These are phyloP conservation scores for Montipora foliosa DNA, from an alignment of 64 coral and sea anemone genomes.

Conservation along the genomic window DNA sequence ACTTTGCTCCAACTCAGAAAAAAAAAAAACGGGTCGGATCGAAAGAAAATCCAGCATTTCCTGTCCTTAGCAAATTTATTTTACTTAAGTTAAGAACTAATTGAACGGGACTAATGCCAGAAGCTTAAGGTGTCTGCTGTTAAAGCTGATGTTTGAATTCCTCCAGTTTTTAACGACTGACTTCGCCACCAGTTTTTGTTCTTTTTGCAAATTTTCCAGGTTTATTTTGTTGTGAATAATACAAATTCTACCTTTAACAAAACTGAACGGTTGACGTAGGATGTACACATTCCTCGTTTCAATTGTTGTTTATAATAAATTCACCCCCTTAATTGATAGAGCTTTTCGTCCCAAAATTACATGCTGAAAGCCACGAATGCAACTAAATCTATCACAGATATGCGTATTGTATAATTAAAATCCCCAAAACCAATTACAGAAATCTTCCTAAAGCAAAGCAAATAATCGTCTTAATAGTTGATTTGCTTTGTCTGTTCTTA, in stretches of 20 bases:
- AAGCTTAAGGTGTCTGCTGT: background rate
- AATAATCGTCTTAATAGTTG: background rate
- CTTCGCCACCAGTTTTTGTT: too few relatives aligned
- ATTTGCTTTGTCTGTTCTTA: background rate
- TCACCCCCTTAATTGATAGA: too few relatives aligned
- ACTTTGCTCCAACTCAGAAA: too few relatives aligned
- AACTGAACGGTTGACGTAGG: too few relatives aligned
- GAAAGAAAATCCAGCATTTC: background rate
- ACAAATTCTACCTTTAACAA: too few relatives aligned
- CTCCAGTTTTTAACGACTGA: background rate
- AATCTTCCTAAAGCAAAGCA: background rate
- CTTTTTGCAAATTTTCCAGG: too few relatives aligned
- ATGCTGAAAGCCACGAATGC: background rate
- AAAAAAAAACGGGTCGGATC: background rate
- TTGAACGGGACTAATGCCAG: too few relatives aligned
- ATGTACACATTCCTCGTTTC: too few relatives aligned
- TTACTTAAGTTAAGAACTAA: background rate
- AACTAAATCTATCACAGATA: background rate
- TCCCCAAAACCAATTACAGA: background rate
- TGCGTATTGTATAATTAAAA: background rate
- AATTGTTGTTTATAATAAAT: too few relatives aligned
- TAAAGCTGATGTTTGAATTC: background rate
- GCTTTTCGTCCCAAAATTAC: background rate
- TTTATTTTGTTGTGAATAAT: too few relatives aligned
- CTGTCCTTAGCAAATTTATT: background rate